Percentiles rank a stretch among this genome's conserved stretches.
These are phyloP conservation scores for Dasypolia templi DNA, from an alignment of 2,888 invertebrate genomes.

Conservation along the genomic window DNA sequence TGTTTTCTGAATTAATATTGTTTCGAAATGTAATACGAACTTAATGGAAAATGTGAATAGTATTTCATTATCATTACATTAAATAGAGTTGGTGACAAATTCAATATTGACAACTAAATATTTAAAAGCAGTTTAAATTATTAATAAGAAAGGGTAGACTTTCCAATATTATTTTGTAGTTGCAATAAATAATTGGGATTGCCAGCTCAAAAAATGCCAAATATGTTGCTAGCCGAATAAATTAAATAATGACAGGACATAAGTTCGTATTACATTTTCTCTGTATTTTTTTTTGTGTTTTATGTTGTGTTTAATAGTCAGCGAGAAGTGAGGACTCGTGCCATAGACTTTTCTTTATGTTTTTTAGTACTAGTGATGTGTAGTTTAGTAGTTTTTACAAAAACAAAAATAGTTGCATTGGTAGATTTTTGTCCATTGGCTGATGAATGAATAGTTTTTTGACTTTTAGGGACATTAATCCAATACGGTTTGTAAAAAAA, in stretches of 20 bases:
- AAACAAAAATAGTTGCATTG: conserved; percentile 42
- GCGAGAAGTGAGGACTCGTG: conserved; percentile 79
- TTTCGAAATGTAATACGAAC: conserved; percentile 56
- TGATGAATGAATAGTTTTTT: conserved; percentile 49
- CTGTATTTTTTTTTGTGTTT: conserved; percentile 67
- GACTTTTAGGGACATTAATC: neutral
- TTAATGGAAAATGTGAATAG: neutral
- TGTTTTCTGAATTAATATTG: conserved; percentile 52
- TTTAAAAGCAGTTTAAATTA: neutral
- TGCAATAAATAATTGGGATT: no score
- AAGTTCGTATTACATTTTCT: conserved; percentile 54
- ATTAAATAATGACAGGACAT: conserved; percentile 9
- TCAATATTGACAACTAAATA: neutral
- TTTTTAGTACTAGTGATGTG: conserved; percentile 61
- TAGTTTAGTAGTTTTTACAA: conserved; percentile 46
- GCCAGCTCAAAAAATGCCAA: neutral
- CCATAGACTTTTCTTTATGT: conserved; percentile 67
- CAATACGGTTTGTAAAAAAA: conserved; percentile 11
- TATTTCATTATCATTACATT: neutral
- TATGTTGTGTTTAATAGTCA: conserved; percentile 78
- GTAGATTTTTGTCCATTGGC: conserved; percentile 60
- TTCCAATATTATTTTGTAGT: neutral
- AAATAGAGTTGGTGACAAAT: neutral
- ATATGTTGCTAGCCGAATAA: neutral
- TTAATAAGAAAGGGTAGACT: neutral